Base-by-base conservation (phyloP, 2,797 vertebrate genomes). In the Anguilla megastoma region DNA sequence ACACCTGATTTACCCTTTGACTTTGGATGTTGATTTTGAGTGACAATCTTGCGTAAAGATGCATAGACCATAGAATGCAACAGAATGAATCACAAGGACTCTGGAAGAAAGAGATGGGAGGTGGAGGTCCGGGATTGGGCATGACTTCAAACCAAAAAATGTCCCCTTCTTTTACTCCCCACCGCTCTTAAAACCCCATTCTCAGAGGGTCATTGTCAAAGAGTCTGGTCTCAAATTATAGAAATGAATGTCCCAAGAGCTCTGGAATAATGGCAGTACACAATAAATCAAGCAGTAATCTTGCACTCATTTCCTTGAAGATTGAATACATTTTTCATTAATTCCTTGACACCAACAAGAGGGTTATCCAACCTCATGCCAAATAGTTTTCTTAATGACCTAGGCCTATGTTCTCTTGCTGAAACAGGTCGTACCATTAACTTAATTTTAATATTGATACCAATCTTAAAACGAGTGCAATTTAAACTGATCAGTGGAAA, bases 221-320 rank as follows among this genome's bases (percentile, higher is more conserved):
- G 66, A 85, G 48, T 66, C 84, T 79, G 83, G 87, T 84, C 71
- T 88, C 69, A 88, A 30, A 30, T 88, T 85, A 76, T 88, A 79
- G n/a, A 74, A 82, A 87, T 84, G 84, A 87, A 87, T 45, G 52
- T 82, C 58, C 27, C n/a, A 30, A 60, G 56, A 63, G 76, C 79
- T 69, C 66, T 12, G 33, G 27, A 84, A 87, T n/a, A 63, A 58
- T 48, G 8, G 33, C 12, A 30, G 41, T 2, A 69, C 50, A 71
- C 41, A 66, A 60, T 60, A 69, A 87, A 69, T 52, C 60, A 69
- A 66, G 60, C 45, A 48, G n/a, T 10, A n/a, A 10, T 8, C 87
- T 71, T 24, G 14, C 83, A 48, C 41, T 87, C 76, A 63, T 30
- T 48, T 79, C 71, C 50, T 83, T 63, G 56, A 27, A 85, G 33